phyloP scores from a whole-genome alignment of 2,797 vertebrate species.

The Notamacropus eugenii region DNA sequence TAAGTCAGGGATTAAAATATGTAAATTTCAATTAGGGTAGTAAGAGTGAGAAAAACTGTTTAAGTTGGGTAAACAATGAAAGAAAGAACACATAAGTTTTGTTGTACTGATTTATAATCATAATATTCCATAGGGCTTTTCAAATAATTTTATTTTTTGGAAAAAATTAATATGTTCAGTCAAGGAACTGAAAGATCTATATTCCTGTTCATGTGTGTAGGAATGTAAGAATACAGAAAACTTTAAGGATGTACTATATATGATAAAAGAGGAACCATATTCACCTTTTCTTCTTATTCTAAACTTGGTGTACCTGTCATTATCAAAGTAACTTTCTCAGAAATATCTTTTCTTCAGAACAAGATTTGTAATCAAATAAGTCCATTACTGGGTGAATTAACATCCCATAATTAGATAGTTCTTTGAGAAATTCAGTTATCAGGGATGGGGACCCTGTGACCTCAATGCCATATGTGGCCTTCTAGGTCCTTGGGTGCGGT shows the following conservation, averaged over 20 bases:
- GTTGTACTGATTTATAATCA: not conserved
- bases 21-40: not conserved
- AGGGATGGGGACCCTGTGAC: too few relatives aligned
- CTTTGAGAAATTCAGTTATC: not conserved
- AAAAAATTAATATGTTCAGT: slow-evolving; percentile 2
- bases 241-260: not conserved
- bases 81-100: not conserved
- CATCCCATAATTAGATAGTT: not conserved
- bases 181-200: not conserved
- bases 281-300: not conserved
- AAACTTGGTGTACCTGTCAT: not conserved
- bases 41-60: not conserved
- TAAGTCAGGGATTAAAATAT: too few relatives aligned
- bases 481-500: too few relatives aligned
- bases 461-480: too few relatives aligned
- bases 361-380: not conserved
- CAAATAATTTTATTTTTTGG: slow-evolving; percentile 2
- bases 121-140: not conserved
- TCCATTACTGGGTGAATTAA: not conserved
- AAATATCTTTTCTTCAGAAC: not conserved
- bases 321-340: not conserved
- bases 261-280: not conserved
- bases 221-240: not conserved
- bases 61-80: not conserved
- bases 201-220: not conserved